Base-by-base conservation (phyloP, 2,113 vertebrate species). In the Tachysurus fulvidraco region DNA sequence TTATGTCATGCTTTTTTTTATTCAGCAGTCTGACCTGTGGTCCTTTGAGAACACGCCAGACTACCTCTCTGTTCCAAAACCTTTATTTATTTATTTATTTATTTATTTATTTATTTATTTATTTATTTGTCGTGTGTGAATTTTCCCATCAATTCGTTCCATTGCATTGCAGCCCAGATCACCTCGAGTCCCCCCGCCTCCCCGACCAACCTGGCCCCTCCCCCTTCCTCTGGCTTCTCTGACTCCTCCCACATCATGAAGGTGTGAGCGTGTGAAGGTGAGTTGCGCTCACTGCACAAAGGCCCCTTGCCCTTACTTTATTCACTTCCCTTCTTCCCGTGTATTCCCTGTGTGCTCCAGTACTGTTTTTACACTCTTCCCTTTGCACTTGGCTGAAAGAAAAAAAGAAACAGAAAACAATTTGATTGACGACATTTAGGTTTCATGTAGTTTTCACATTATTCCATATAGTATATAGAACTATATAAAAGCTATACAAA, bases 261-360 rank as follows among this genome's bases (percentile, higher is more conserved):
- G 95, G 97, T 96, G 95, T 98, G 95, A 98, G 93, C 92, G 92
- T 91, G 94, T 90, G 76, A 88, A 97, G 96, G 98, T 99, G 96
- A 98, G 97, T 94, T 30, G 86, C 79, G 21, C 88, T 88, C 78
- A 86, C 52, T 83, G 73, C 88, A 83, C 89, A 82, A 81, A 81
- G 12, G 12, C 82, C 52, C 83, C 23, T 3, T 65, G 30, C 71
- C n/a, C 23, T 73, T 73, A 54, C 67, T 54, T 50, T 55, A 69
- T 59, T 50, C 17, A 52, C 59, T 41, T 50, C 23, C 81, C 46
- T 85, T 76, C 36, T 77, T 41, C 60, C 71, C 30, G 17, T 57
- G 23, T 81, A 19, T 83, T 55, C 80, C 41, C 83, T 62, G 21
- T 86, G 73, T 73, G 52, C 28, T 71, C 83, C 28, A 71, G 82